Base-by-base conservation (phyloP, 2,113 vertebrate species). In the Jaculus jaculus region DNA sequence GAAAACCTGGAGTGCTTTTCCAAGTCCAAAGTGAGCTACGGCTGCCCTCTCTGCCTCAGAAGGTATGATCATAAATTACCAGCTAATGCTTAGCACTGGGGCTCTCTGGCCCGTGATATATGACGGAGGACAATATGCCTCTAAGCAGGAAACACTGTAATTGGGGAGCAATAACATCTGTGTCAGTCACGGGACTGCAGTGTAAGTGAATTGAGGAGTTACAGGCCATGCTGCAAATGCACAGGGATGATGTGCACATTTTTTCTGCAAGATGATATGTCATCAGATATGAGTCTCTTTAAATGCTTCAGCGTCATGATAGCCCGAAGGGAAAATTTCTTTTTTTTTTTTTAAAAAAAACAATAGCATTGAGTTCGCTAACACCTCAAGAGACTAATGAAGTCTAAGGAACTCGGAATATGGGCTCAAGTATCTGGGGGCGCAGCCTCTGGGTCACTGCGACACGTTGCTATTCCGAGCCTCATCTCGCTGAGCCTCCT, bases 1-100 rank as follows among this genome's bases (percentile, higher is more conserved):
- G 94, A 96, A 97, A 97, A 95, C 75, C 65, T 95, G 93, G 93
- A 97, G 97, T 95, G 93, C 96, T 96, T 96, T 97, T 94, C 96
- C 94, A 96, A 97, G 97, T 97, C 97, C 90, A 93, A 96, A 95
- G 96, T 97, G 96, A 97, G 97, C 95, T 96, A 96, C 92, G 92
- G 90, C 96, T 95, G 96, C 93, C 95, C 96, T 96, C 90, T 90
- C 96, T 96, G 95, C 95, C 92, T 97, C 96, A 94, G 95, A 97
- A 96, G 97, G 96, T 95, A 96, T 58, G 85, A 73, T 92, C 96
- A 95, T 97, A 97, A 97, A 97, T 97, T 96, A 96, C 93, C 47
- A 88, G 95, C 88, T 97, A 97, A 96, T 96, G 95, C 89, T 97
- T 94, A 96, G 96, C 92, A 54, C 96, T 91, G 90, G 79, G 88